These are phyloP conservation scores for Bombyx mori DNA, from an alignment of 1,140 invertebrate genomes.

Conservation along the genomic window ASM3026992v2 NC_085116.1:3108501-3109000, in stretches of 20 bases:
- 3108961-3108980: not conserved
- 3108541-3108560: constrained; percentile 23
- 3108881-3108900: constrained; percentile 43
- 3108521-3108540: constrained; percentile 34
- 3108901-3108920: constrained; percentile 66
- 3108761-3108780: no score
- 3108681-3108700: constrained; percentile 5
- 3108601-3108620: constrained; percentile 49
- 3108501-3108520: constrained; percentile 42
- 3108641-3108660: constrained; percentile 45
- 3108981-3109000: no score
- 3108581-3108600: constrained; percentile 39
- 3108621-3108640: constrained; percentile 49
- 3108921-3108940: constrained; percentile 52
- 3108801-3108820: not conserved
- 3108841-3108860: constrained; percentile 39
- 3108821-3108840: not conserved
- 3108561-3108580: constrained; percentile 34
- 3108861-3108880: constrained; percentile 66
- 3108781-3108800: not conserved
- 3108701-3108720: constrained; percentile 1
- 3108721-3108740: not conserved
- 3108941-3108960: constrained; percentile 53
- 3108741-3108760: not conserved
- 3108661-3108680: constrained; percentile 27